Conservation (phyloP, 1,140 invertebrate species). For the Drosophila pallidifrons region DNA sequence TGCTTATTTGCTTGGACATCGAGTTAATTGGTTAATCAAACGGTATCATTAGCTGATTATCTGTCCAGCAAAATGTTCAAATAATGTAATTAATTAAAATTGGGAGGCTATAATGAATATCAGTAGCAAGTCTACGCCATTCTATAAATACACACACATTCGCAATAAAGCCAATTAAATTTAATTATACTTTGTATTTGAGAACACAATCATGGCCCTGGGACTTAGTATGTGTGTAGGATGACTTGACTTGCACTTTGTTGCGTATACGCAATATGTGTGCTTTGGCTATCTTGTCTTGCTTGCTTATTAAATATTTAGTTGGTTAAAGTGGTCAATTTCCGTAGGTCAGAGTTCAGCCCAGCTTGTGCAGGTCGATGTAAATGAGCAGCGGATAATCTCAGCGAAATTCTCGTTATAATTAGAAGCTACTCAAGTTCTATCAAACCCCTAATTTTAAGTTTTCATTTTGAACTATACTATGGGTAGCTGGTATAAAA, state of each 20-base stretch:
- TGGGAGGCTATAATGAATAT: neutral
- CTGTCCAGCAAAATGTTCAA: neutral
- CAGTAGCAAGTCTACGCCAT: neutral
- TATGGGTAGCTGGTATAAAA: too few relatives aligned
- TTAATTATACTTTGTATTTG: slow-evolving; percentile 8
- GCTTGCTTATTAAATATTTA: slow-evolving; percentile 19
- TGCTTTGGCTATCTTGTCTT: neutral
- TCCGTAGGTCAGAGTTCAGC: slow-evolving; percentile 12
- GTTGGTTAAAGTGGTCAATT: neutral
- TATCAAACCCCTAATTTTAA: neutral
- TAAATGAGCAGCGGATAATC: neutral
- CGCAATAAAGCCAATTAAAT: slow-evolving; percentile 6
- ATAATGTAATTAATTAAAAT: slow-evolving; percentile 23
- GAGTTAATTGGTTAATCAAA: slow-evolving; percentile 4
- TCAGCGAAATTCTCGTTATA: neutral
- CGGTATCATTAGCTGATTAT: neutral
- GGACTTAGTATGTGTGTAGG: neutral
- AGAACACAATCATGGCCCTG: neutral
- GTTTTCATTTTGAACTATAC: too few relatives aligned
- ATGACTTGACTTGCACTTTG: neutral
- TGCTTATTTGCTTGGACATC: neutral
- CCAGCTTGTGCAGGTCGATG: too few relatives aligned
- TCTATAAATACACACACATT: neutral
- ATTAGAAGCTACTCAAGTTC: too few relatives aligned
- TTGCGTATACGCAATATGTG: slow-evolving; percentile 3